Evolutionary conservation across 2,797 vertebrate species (phyloP).

Genomic region (Sarcoramphus papa): DNA sequence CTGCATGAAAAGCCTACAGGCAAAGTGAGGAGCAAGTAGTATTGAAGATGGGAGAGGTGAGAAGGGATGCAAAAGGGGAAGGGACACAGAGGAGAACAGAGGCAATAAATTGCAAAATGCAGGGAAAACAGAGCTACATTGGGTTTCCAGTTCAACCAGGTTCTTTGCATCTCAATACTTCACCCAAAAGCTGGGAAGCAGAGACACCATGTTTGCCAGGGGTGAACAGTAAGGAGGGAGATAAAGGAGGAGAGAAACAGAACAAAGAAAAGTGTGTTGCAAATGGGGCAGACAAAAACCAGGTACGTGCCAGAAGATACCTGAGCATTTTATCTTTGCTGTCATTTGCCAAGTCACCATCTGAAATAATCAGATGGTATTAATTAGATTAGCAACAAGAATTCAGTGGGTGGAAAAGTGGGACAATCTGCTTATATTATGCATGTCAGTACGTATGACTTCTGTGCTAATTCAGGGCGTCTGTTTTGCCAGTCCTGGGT

Average conservation of each 20-base stretch:
- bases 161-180: neutral
- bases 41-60: neutral
- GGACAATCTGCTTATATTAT: neutral
- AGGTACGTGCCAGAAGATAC: neutral
- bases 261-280: neutral
- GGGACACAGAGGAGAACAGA: neutral
- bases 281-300: neutral
- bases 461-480: constrained; percentile 2
- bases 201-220: neutral
- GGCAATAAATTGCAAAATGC: neutral
- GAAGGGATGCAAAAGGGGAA: neutral
- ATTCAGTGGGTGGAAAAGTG: constrained; percentile 34
- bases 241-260: neutral
- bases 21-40: neutral
- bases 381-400: constrained; percentile 24
- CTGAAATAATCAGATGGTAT: constrained; percentile 5
- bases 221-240: neutral
- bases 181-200: neutral
- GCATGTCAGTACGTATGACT: neutral
- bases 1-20: neutral
- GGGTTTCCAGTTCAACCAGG: neutral
- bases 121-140: neutral
- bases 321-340: neutral
- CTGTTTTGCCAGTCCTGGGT: neutral
- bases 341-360: neutral